Percentiles rank a stretch among this genome's conserved stretches.
These are phyloP conservation scores for Dermatophagoides farinae DNA, from an alignment of 1,140 invertebrate species.

Conservation along the genomic window DNA sequence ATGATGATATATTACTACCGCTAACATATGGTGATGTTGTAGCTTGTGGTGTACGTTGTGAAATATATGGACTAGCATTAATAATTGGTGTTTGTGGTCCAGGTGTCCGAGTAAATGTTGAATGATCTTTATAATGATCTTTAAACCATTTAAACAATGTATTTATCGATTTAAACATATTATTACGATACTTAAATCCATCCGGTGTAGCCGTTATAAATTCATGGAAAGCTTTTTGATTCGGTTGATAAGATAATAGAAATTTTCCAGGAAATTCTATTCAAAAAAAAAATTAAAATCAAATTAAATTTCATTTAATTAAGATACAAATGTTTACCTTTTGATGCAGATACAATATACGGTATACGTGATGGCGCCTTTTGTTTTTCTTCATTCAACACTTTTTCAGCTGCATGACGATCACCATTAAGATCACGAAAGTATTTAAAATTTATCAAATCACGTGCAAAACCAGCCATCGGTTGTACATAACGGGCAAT, in stretches of 20 bases:
- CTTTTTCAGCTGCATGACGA: constrained; percentile 62
- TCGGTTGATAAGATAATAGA: constrained; percentile 73
- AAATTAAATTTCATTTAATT: neutral
- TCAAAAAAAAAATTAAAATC: neutral
- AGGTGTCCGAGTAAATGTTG: constrained; percentile 43
- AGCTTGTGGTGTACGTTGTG: constrained; percentile 19
- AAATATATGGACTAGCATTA: constrained; percentile 40
- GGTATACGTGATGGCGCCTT: constrained; percentile 70
- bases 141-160: constrained; percentile 89
- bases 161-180: constrained; percentile 63
- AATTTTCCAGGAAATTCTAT: constrained; percentile 78
- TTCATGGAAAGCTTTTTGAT: constrained; percentile 48
- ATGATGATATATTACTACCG: too few species aligned
- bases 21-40: neutral
- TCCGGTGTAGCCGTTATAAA: constrained; percentile 74
- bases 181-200: constrained; percentile 70
- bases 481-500: constrained; percentile 85
- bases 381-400: constrained; percentile 60
- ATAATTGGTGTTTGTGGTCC: constrained; percentile 32
- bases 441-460: constrained; percentile 64
- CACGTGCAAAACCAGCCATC: constrained; percentile 75
- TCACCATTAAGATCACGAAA: constrained; percentile 21
- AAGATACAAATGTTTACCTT: constrained; percentile 23
- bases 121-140: constrained; percentile 48
- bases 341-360: constrained; percentile 65